phyloP scores from a whole-genome alignment of 2,113 vertebrate genomes.

The Gnathonemus echidnorhynchus region DNA sequence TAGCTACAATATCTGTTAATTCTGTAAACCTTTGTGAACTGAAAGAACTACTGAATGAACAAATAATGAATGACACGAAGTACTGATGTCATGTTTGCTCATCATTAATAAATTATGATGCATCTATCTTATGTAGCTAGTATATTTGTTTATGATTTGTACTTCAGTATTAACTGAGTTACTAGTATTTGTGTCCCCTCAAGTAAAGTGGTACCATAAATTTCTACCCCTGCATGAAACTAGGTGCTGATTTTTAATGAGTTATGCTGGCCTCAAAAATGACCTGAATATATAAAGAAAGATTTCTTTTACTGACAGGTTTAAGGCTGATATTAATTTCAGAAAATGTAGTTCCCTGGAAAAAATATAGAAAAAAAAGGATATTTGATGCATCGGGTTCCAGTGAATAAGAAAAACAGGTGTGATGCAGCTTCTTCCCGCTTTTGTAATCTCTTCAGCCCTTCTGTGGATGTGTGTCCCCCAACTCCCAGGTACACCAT shows the following conservation, averaged over 20 bases:
- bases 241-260: neutral
- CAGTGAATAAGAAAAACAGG: neutral
- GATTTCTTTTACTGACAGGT: neutral
- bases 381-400: neutral
- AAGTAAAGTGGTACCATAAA: neutral
- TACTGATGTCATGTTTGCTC: too few species aligned
- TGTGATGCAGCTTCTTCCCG: neutral
- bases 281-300: neutral
- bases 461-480: conserved; percentile 7
- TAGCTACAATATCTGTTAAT: too few species aligned
- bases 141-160: too few species aligned
- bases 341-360: neutral
- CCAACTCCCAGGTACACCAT: conserved; percentile 56
- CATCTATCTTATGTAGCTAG: too few species aligned
- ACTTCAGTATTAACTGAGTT: too few species aligned
- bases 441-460: neutral
- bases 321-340: neutral
- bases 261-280: neutral
- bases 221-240: neutral
- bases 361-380: neutral
- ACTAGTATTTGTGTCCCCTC: too few species aligned
- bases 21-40: too few species aligned
- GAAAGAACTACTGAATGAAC: too few species aligned
- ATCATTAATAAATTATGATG: too few species aligned
- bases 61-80: too few species aligned